Evolutionary conservation across 2,888 invertebrate genomes (phyloP).

Genomic region (Baccha elongata): DNA sequence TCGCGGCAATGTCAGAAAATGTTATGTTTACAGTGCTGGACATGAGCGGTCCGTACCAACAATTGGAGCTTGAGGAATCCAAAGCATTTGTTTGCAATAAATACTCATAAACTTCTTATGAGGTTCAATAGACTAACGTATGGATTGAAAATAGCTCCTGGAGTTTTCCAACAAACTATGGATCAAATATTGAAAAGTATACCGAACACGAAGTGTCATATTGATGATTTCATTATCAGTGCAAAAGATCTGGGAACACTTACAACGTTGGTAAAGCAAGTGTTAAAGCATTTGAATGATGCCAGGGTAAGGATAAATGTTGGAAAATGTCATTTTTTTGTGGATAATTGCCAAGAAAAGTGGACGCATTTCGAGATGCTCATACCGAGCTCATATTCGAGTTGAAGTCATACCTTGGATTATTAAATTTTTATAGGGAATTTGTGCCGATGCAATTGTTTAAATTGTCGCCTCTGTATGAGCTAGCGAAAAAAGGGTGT

Average conservation of each 20-base stretch:
- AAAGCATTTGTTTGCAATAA: no score
- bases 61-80: no score
- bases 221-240: no score
- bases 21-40: no score
- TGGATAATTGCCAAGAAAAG: neutral
- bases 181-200: no score
- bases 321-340: neutral
- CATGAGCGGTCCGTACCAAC: no score
- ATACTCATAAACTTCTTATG: no score
- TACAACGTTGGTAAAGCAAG: neutral
- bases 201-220: no score
- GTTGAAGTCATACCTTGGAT: neutral
- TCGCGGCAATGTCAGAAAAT: neutral
- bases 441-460: neutral
- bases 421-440: neutral
- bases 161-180: no score
- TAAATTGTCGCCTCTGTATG: neutral
- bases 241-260: neutral
- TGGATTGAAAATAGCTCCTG: no score
- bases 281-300: neutral
- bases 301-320: neutral
- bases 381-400: neutral
- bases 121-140: no score
- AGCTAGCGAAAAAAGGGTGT: neutral
- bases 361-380: neutral